phyloP scores from a whole-genome alignment of 2,113 vertebrate species.

The Aplodontia rufa region DNA sequence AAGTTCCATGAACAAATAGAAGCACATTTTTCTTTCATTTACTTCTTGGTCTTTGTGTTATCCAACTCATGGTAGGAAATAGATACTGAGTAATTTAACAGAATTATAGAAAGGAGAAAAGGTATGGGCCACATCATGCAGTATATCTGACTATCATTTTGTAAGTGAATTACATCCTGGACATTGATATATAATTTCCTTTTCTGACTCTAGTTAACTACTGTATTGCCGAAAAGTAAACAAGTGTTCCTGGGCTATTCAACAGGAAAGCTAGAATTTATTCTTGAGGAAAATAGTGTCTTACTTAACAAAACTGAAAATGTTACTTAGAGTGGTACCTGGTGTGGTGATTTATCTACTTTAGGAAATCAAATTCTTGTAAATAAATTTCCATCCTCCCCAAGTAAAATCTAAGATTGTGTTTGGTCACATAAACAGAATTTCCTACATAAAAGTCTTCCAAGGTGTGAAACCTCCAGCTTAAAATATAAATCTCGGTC shows the following conservation, averaged over 20 bases:
- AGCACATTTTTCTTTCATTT: neutral
- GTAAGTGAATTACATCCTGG: neutral
- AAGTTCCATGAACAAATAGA: neutral
- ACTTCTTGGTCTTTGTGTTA: neutral
- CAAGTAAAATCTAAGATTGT: neutral
- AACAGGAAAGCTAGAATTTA: neutral
- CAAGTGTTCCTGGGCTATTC: neutral
- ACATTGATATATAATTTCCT: neutral
- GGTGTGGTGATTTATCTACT: neutral
- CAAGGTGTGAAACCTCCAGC: neutral
- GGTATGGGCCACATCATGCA: neutral
- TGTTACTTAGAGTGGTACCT: neutral
- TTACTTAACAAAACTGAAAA: neutral
- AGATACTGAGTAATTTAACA: neutral
- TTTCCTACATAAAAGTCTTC: neutral
- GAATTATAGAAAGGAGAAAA: neutral
- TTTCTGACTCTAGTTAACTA: neutral
- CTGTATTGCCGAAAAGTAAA: neutral
- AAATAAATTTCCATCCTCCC: neutral
- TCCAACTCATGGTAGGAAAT: neutral
- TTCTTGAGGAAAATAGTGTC: neutral
- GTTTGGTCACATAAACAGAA: neutral
- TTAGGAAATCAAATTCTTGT: neutral
- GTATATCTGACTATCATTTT: neutral
- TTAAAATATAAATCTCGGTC: neutral